phyloP scores from a whole-genome alignment of 35 echinoderm and acorn worm genomes.

The Apostichopus parvimensis region DNA sequence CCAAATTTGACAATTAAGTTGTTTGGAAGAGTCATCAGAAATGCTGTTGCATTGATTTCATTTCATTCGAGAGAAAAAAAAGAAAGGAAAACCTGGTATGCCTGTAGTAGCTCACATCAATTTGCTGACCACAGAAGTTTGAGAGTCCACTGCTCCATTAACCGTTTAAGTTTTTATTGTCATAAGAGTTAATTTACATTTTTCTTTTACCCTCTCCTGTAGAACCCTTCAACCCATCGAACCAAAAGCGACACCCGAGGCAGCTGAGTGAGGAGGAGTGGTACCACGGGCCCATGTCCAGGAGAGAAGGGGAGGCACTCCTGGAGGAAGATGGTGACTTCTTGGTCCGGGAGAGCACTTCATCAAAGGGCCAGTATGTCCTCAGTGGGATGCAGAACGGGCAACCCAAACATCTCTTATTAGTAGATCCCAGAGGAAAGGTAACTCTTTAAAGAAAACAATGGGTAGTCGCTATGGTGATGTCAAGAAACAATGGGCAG shows the following conservation, averaged over 20 bases:
- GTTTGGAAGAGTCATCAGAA: no score
- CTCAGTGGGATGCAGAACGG: constrained; percentile 99
- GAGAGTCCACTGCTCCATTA: no score
- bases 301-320: constrained; percentile 83
- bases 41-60: no score
- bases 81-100: no score
- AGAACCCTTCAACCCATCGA: constrained; percentile 77
- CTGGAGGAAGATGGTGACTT: constrained; percentile 95
- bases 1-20: no score
- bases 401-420: constrained; percentile 84
- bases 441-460: constrained; percentile 49
- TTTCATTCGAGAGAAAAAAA: no score
- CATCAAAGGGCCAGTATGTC: constrained; percentile 93
- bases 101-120: no score
- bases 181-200: no score
- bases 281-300: constrained; percentile 95
- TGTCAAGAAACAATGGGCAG: no score
- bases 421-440: constrained; percentile 95
- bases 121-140: no score
- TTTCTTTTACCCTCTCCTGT: not conserved
- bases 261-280: constrained; percentile 78
- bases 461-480: no score
- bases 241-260: constrained; percentile 14
- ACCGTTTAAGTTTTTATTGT: no score
- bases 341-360: constrained; percentile 94